Evolutionary conservation across 2,888 invertebrate species (phyloP).

Genomic region (Phaedon cochleariae): DNA sequence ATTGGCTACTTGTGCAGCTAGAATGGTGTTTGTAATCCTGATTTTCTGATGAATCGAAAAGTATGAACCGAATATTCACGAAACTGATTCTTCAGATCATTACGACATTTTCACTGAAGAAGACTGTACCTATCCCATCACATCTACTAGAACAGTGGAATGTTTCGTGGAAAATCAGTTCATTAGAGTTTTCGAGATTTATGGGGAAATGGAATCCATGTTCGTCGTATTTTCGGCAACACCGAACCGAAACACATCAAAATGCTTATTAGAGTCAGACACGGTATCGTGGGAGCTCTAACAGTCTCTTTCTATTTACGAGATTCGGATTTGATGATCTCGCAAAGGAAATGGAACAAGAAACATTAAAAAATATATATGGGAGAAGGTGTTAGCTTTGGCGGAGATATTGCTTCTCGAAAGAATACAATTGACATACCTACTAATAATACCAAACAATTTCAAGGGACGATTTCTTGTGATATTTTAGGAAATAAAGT

Average conservation of each 20-base stretch:
- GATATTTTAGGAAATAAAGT: too few relatives aligned
- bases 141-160: too few relatives aligned
- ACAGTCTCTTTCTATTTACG: slow-evolving; percentile 17
- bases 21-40: too few relatives aligned
- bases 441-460: too few relatives aligned
- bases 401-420: not conserved
- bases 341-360: not conserved
- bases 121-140: too few relatives aligned
- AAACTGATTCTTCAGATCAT: too few relatives aligned
- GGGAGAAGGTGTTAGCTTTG: not conserved
- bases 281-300: not conserved
- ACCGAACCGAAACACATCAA: slow-evolving; percentile 12
- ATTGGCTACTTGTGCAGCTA: too few relatives aligned
- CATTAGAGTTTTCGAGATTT: not conserved
- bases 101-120: too few relatives aligned
- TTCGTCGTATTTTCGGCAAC: not conserved
- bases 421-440: not conserved
- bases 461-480: too few relatives aligned
- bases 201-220: not conserved
- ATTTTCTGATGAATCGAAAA: too few relatives aligned
- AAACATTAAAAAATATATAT: not conserved
- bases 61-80: too few relatives aligned
- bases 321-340: slow-evolving; percentile 13
- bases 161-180: not conserved
- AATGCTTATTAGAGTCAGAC: slow-evolving; percentile 14